Evolutionary conservation across 2,113 vertebrate species (phyloP).

Genomic region (rat (Rattus norvegicus)): GRCr8 NC_086039.1:32880001-32880500

Average conservation of each 20-base stretch:
- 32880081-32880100: constrained; percentile 26
- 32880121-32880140: background rate
- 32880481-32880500: background rate
- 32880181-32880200: background rate
- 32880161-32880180: background rate
- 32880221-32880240: background rate
- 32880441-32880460: background rate
- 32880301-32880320: background rate
- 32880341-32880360: background rate
- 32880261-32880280: background rate
- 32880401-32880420: background rate
- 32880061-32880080: background rate
- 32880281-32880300: background rate
- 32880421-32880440: background rate
- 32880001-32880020: background rate
- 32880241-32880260: background rate
- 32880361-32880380: background rate
- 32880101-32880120: background rate
- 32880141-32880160: background rate
- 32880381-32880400: background rate
- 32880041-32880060: background rate
- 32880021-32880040: background rate
- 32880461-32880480: background rate
- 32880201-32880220: background rate
- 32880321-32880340: background rate